Percentiles rank a stretch among this genome's conserved stretches.
These are phyloP conservation scores for Piprites chloris DNA, from an alignment of 2,113 vertebrate genomes.

Conservation along the genomic window DNA sequence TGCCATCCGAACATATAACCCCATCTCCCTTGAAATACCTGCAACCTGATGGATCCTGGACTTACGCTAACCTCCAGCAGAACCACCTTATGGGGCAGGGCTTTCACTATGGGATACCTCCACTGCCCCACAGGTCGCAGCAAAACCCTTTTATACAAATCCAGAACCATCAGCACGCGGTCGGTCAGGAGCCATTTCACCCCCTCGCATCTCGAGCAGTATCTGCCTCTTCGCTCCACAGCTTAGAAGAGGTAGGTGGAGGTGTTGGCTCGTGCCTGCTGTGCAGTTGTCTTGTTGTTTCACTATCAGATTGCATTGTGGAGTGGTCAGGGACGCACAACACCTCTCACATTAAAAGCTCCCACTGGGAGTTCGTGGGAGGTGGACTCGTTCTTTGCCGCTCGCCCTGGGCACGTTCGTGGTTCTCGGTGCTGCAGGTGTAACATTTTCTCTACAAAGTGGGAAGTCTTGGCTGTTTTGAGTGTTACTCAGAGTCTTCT, in stretches of 20 bases:
- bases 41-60: slow-evolving; percentile 92
- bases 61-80: slow-evolving; percentile 86
- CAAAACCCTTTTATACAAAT: slow-evolving; percentile 92
- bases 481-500: neutral
- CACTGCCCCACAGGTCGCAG: slow-evolving; percentile 87
- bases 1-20: slow-evolving; percentile 84
- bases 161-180: slow-evolving; percentile 84
- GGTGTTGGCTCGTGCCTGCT: neutral
- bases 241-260: slow-evolving; percentile 90
- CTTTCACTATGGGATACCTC: slow-evolving; percentile 90
- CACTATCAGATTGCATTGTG: neutral
- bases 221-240: slow-evolving; percentile 91
- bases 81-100: slow-evolving; percentile 87
- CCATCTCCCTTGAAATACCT: slow-evolving; percentile 92
- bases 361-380: neutral
- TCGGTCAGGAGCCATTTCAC: slow-evolving; percentile 89
- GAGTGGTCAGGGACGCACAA: neutral
- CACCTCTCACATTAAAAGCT: neutral
- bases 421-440: neutral
- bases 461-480: neutral
- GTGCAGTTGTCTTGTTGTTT: neutral
- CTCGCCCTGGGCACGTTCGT: fast-evolving
- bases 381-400: neutral
- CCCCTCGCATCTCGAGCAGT: slow-evolving; percentile 86
- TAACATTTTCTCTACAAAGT: neutral